Base-by-base conservation (phyloP, 2,888 invertebrate genomes). In the Drymonia ruficornis region DNA sequence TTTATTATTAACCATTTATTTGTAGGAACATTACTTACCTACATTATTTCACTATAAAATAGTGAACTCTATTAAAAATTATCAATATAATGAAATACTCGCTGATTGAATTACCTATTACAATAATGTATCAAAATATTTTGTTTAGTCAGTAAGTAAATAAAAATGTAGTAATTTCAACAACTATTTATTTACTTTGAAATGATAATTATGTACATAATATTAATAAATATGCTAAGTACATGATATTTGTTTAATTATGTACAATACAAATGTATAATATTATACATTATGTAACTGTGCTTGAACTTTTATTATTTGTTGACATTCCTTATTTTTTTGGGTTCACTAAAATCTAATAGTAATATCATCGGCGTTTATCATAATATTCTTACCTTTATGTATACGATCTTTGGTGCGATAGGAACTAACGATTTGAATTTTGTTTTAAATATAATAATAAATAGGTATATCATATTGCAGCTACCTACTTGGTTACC, bases 201-300 rank as follows among this genome's bases (percentile, higher is more conserved):
- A 81, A 80, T 72, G 71, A 74, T 80, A 78, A 77, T 74, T 70
- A 12, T 90, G 90, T 91, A 91, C 83, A 91, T 90, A 90, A 80
- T 80, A 80, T 80, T 77, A 80, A 80, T 77, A 74, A 71, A 76
- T 77, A 77, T 81, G 80, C 72, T 83, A 83, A 83, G 83, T 86
- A 89, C 85, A 87, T 86, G 78, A 81, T 81, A 83, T 85, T 81
- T 81, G 76, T 73, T 86, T 72, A 75, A 82, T 83, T 73, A 70
- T 91, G 91, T 91, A 91, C 90, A 91, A 89, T 91, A 91, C 90
- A 91, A 89, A 90, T 90, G 90, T 91, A 90, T 45, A 91, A 31
- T 85, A 91, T 84, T 89, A 89, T 87, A 87, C 61, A 66, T 71
- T 78, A 75, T 74, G 70, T 78, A 77, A 78, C 71, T 72, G 50